Conservation (phyloP, 2,888 invertebrate species). For the Chloromyia formosa region DNA sequence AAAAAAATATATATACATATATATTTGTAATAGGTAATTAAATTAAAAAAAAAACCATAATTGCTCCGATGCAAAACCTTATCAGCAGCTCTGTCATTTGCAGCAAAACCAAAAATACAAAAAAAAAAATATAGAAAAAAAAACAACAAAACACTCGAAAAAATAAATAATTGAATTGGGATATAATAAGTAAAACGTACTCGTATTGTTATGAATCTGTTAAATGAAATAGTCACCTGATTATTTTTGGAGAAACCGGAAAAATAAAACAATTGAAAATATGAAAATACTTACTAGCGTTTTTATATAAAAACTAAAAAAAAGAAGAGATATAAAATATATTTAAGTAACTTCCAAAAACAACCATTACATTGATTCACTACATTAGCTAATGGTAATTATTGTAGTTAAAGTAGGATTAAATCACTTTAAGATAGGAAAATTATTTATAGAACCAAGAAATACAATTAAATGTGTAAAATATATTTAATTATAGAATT, state of each 20-base stretch:
- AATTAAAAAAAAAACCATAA: background rate
- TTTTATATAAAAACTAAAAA: constrained; percentile 35
- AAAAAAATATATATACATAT: background rate
- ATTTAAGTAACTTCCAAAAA: constrained; percentile 32
- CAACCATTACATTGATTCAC: constrained; percentile 36
- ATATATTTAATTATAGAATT: constrained; percentile 37
- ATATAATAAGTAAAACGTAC: background rate
- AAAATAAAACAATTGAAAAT: background rate
- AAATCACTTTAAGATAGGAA: constrained; percentile 35
- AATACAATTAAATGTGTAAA: constrained; percentile 40
- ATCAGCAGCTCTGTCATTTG: background rate
- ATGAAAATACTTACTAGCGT: constrained; percentile 1
- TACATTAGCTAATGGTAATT: constrained; percentile 24
- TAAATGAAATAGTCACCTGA: constrained; percentile 9
- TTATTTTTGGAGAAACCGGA: constrained; percentile 21
- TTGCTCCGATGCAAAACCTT: background rate
- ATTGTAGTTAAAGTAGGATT: constrained; percentile 34
- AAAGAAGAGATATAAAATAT: constrained; percentile 35
- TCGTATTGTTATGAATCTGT: constrained; percentile 35
- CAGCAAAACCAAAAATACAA: constrained; percentile 1
- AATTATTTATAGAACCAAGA: constrained; percentile 31
- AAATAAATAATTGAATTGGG: constrained; percentile 20
- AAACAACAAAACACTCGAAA: background rate
- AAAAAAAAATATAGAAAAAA: background rate
- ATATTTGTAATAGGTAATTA: background rate